Evolutionary conservation across 2,113 vertebrate species (phyloP).

Genomic region (Microcebus lehilahytsara): DNA sequence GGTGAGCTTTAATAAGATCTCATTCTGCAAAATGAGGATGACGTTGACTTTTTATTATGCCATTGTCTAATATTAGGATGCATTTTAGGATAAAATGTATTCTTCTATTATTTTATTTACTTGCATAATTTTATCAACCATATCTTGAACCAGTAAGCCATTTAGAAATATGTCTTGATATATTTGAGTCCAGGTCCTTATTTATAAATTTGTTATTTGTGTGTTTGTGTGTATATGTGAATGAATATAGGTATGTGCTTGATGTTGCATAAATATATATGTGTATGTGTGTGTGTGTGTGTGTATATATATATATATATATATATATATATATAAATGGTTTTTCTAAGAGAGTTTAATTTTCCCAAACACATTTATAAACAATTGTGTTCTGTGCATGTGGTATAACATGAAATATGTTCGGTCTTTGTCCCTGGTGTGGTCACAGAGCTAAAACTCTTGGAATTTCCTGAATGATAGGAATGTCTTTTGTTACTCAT

Average conservation of each 20-base stretch:
- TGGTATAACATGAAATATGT: not conserved
- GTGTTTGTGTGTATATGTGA: not conserved
- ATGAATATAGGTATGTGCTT: not conserved
- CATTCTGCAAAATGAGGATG: not conserved
- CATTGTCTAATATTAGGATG: not conserved
- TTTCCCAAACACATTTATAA: not conserved
- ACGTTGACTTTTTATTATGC: not conserved
- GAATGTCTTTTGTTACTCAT: not conserved
- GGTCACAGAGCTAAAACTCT: not conserved
- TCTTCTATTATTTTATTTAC: not conserved
- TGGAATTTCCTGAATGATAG: not conserved
- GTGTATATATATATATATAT: too few relatives aligned
- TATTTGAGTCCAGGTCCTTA: not conserved
- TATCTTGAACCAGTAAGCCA: not conserved
- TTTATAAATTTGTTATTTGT: not conserved
- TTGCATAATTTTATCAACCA: not conserved
- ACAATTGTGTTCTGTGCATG: not conserved
- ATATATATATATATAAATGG: too few relatives aligned
- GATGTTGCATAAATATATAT: not conserved
- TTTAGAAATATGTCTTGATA: not conserved
- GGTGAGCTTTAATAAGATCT: not conserved
- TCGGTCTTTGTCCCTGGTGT: not conserved
- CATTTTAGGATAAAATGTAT: not conserved
- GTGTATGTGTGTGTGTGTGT: not conserved
- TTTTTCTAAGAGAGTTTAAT: not conserved